Evolutionary conservation across 1,140 invertebrate species (phyloP), one percentile per base, ranked within the genome.

Genomic region (Aphis craccivora): DNA sequence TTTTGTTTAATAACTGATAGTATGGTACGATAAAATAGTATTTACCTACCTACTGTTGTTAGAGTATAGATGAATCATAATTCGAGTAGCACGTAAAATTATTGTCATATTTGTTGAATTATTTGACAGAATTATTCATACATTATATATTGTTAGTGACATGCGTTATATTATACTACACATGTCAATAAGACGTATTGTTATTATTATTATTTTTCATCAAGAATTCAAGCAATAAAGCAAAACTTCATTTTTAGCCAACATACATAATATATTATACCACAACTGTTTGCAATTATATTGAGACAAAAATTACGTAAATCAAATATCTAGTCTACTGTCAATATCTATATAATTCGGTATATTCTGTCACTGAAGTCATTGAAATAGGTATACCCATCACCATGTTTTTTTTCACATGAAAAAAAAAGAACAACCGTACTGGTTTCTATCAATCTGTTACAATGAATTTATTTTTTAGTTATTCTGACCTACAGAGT

Each of bases 401-500:
- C 14, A 76, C n/a, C 14, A n/a, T n/a, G 60, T 76, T 76, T 76
- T 76, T 60, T n/a, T 76, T n/a, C 60, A 18, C 60, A 76, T 76
- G n/a, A 76, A 76, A 67, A 76, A 76, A 76, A 76, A n/a, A 76
- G 30, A 76, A 45, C 40, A n/a, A 86, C 84, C 40, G 9, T 45
- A 8, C 23, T 86, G 43, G 45, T 87, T 87, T 30, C 45, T n/a
- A 45, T 48, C 25, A 87, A 37, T n/a, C 45, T 30, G 45, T 87
- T 48, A 48, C 45, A 45, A 87, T 45, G 45, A 20, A 87, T 87
- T n/a, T 87, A n/a, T 48, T 87, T 48, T 87, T 87, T 88, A 48
- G 25, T 35, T 48, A 51, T 48, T 48, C 86, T 9, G 30, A 88
- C 2, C 22, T 51, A 53, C 87, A 37, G 48, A 51, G n/a, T 35